A percentile compares a stretch with the other conserved stretches of the same genome.
These are phyloP conservation scores for Eretmochelys imbricata DNA, from an alignment of 2,113 vertebrate genomes.

Conservation along the genomic window DNA sequence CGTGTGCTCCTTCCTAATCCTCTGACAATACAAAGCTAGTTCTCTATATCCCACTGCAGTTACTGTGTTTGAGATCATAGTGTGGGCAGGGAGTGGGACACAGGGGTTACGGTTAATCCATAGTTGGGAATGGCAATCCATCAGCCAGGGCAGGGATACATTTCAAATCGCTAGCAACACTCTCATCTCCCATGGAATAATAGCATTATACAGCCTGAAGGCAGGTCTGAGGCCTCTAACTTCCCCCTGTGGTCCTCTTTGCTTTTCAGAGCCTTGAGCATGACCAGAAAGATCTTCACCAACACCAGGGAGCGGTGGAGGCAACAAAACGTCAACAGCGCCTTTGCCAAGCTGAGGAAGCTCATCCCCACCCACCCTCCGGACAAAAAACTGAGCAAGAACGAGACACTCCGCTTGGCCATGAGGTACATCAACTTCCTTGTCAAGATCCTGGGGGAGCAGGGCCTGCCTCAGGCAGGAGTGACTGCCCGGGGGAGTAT, in stretches of 20 bases:
- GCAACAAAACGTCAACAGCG: constrained; percentile 96
- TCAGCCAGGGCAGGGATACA: neutral
- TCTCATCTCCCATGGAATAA: neutral
- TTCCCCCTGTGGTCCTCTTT: neutral
- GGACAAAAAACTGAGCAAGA: constrained; percentile 99
- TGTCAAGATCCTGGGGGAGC: constrained; percentile 89
- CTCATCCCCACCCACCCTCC: constrained; percentile 98
- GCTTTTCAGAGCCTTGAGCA: constrained; percentile 65
- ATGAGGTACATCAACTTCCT: constrained; percentile 99
- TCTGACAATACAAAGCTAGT: neutral
- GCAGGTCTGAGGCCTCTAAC: neutral
- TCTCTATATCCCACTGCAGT: fast-evolving
- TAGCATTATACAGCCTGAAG: neutral
- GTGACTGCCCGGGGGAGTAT: constrained; percentile 69
- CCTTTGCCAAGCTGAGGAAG: constrained; percentile 94
- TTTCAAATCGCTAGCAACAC: neutral
- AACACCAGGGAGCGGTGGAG: constrained; percentile 96
- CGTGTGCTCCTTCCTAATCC: neutral
- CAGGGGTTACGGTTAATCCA: neutral
- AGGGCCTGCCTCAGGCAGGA: constrained; percentile 81
- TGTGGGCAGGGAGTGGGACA: fast-evolving
- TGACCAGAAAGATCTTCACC: constrained; percentile 96
- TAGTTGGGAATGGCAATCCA: neutral
- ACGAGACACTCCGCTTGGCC: constrained; percentile 95
- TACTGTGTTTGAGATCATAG: neutral